Conservation (phyloP, 2,888 invertebrate genomes). For the Drosophila yooni region DNA sequence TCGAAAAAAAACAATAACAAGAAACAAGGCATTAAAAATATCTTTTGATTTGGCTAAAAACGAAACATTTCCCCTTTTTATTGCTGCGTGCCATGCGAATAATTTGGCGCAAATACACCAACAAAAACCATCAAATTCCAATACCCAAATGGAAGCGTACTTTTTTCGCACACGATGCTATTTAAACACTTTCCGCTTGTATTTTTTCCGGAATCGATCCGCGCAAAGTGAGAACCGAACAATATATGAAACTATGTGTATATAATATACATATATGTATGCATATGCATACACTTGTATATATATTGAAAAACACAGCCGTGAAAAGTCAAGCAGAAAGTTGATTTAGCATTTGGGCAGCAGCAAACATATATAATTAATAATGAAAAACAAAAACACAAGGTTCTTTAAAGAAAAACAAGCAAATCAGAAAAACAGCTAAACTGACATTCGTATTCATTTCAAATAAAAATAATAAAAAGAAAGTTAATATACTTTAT, state of each 20-base stretch:
- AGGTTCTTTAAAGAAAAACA: slow-evolving; percentile 55
- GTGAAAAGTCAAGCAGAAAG: slow-evolving; percentile 43
- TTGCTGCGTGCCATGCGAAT: slow-evolving; percentile 31
- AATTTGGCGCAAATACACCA: slow-evolving; percentile 15
- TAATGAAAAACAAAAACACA: slow-evolving; percentile 46
- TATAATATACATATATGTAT: slow-evolving; percentile 4
- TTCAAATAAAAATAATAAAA: slow-evolving; percentile 78
- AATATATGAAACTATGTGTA: slow-evolving; percentile 5
- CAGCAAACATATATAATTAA: slow-evolving; percentile 52
- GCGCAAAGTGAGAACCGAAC: slow-evolving; percentile 7
- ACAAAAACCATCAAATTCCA: slow-evolving; percentile 2
- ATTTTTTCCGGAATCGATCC: slow-evolving; percentile 11
- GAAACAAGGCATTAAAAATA: slow-evolving; percentile 44
- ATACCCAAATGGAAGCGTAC: slow-evolving; percentile 23
- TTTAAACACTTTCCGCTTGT: slow-evolving; percentile 21
- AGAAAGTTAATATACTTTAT: slow-evolving; percentile 37
- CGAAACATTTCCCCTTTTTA: slow-evolving; percentile 15
- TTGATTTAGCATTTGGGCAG: slow-evolving; percentile 46
- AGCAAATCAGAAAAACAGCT: slow-evolving; percentile 56
- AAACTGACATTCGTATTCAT: slow-evolving; percentile 82
- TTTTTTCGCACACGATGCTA: slow-evolving; percentile 19
- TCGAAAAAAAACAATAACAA: slow-evolving; percentile 42
- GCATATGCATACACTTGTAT: slow-evolving; percentile 1
- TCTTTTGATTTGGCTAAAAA: slow-evolving; percentile 42
- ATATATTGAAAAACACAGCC: slow-evolving; percentile 9